Evolutionary conservation across 2,113 vertebrate species (phyloP).

Genomic region (Podarcis raffonei): DNA sequence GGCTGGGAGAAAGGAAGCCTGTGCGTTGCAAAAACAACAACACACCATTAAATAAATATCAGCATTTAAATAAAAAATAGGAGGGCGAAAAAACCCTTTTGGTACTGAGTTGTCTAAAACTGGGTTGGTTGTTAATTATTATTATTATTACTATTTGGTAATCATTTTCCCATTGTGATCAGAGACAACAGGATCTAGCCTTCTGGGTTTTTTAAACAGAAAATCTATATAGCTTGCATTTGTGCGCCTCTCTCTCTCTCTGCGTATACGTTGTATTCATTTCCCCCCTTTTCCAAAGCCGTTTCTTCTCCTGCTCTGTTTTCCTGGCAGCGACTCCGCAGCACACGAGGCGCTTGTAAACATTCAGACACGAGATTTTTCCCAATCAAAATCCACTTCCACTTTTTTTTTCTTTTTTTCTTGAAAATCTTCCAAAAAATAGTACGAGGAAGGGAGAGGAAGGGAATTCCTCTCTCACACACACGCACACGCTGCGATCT

Average conservation of each 20-base stretch:
- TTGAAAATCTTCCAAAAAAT: constrained; percentile 93
- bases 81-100: no score
- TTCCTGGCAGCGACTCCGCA: constrained; percentile 82
- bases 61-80: background rate
- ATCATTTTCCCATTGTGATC: background rate
- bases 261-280: background rate
- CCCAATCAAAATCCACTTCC: constrained; percentile 93
- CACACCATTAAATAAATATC: background rate
- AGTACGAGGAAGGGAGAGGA: constrained; percentile 74
- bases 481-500: background rate
- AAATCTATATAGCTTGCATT: background rate
- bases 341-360: constrained; percentile 94
- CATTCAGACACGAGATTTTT: constrained; percentile 93
- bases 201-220: background rate
- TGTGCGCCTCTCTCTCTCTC: background rate
- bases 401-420: constrained; percentile 69
- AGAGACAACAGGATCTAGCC: background rate
- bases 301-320: constrained; percentile 58
- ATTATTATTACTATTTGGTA: background rate
- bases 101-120: background rate
- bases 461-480: constrained; percentile 76
- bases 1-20: constrained; percentile 24
- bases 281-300: background rate
- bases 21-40: background rate
- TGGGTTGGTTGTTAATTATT: background rate